Evolutionary conservation across 2,113 vertebrate species (phyloP).

Genomic region (Calidris pygmaea): DNA sequence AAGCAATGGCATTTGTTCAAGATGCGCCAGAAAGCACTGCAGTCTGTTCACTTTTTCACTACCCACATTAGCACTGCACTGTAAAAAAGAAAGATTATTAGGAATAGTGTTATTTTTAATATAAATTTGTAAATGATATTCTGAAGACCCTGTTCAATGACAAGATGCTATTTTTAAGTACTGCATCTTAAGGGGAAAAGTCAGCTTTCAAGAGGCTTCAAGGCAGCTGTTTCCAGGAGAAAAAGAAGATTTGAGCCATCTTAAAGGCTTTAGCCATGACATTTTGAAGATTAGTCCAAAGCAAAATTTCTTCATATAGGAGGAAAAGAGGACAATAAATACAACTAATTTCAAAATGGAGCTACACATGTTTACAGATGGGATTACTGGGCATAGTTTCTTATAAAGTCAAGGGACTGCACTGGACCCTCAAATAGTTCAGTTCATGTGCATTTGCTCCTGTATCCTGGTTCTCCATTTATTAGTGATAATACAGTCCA

Average conservation of each 20-base stretch:
- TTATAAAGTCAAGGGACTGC: neutral
- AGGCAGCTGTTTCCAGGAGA: neutral
- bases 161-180: neutral
- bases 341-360: neutral
- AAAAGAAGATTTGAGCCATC: neutral
- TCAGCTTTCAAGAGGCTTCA: neutral
- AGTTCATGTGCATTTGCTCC: neutral
- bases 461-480: neutral
- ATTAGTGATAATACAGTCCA: neutral
- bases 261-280: neutral
- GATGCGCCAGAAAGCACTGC: neutral
- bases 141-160: neutral
- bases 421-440: neutral
- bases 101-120: neutral
- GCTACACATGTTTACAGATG: neutral
- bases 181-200: neutral
- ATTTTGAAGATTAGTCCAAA: neutral
- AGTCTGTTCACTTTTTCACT: neutral
- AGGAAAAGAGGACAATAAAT: neutral
- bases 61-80: neutral
- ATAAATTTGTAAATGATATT: neutral
- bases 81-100: neutral
- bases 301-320: neutral
- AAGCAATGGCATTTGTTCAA: conserved; percentile 18
- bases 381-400: neutral